Conservation (phyloP, 2,113 vertebrate genomes). For the Puffinus mauretanicus region DNA sequence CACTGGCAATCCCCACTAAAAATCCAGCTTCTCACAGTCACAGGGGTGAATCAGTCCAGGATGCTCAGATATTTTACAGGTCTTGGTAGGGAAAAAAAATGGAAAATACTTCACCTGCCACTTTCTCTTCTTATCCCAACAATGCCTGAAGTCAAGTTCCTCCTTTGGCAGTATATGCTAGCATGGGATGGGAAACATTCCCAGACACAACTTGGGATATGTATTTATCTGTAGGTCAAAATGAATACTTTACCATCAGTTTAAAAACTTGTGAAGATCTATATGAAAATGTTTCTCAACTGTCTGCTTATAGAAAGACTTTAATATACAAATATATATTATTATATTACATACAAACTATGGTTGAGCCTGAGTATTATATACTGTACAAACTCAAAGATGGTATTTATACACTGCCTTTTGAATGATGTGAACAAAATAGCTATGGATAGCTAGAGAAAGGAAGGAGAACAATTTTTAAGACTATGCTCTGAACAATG, state of each 20-base stretch:
- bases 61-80: neutral
- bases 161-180: neutral
- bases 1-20: neutral
- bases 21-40: neutral
- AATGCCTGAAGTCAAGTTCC: neutral
- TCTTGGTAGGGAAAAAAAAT: neutral
- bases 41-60: accelerated
- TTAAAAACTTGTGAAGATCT: neutral
- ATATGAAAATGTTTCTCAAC: neutral
- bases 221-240: neutral
- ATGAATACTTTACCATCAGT: neutral
- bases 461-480: neutral
- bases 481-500: neutral
- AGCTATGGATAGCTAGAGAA: neutral
- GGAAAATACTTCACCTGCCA: neutral
- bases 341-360: neutral
- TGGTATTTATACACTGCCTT: neutral
- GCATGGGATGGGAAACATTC: neutral
- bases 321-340: neutral
- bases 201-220: neutral
- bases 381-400: neutral
- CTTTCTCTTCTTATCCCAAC: neutral
- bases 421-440: neutral
- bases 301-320: neutral
- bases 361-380: neutral